A percentile compares a stretch with the other conserved stretches of the same genome.
Evolutionary conservation across 2,888 invertebrate genomes (phyloP).

Genomic region (Nephrocerus scutellatus): DNA sequence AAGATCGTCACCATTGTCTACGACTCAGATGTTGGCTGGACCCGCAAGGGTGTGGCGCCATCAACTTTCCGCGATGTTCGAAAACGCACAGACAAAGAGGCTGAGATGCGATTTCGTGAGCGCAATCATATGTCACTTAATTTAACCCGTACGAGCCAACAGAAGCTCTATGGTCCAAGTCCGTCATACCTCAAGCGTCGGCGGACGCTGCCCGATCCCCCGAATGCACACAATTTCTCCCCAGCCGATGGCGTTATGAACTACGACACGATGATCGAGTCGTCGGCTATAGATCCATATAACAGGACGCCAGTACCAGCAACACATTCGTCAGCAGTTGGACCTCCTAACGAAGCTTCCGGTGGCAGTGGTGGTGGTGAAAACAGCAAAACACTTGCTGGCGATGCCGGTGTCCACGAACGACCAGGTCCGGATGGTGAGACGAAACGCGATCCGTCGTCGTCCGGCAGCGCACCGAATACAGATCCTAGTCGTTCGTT

Average conservation of each 20-base stretch:
- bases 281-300: no score
- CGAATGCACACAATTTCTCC: slow-evolving; percentile 45
- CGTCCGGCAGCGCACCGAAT: slow-evolving; percentile 15
- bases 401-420: slow-evolving; percentile 17
- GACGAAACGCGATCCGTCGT: slow-evolving; percentile 13
- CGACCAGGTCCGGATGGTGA: slow-evolving; percentile 31
- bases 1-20: slow-evolving; percentile 48
- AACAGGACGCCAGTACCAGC: no score
- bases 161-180: slow-evolving; percentile 41
- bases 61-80: slow-evolving; percentile 39
- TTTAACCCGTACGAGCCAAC: slow-evolving; percentile 40
- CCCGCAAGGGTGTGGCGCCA: slow-evolving; percentile 43
- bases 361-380: slow-evolving; percentile 15
- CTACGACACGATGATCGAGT: slow-evolving; percentile 17
- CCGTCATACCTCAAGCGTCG: slow-evolving; percentile 42
- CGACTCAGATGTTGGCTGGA: slow-evolving; percentile 49
- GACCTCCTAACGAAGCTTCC: slow-evolving; percentile 23
- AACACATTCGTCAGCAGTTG: slow-evolving; percentile 27
- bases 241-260: slow-evolving; percentile 32
- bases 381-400: slow-evolving; percentile 11
- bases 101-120: no score
- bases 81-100: slow-evolving; percentile 26
- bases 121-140: slow-evolving; percentile 43
- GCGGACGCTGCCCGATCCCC: slow-evolving; percentile 42
- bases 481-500: slow-evolving; percentile 22